These are phyloP conservation scores for Carlito syrichta DNA, from an alignment of 2,113 vertebrate species.

Conservation along the genomic window DNA sequence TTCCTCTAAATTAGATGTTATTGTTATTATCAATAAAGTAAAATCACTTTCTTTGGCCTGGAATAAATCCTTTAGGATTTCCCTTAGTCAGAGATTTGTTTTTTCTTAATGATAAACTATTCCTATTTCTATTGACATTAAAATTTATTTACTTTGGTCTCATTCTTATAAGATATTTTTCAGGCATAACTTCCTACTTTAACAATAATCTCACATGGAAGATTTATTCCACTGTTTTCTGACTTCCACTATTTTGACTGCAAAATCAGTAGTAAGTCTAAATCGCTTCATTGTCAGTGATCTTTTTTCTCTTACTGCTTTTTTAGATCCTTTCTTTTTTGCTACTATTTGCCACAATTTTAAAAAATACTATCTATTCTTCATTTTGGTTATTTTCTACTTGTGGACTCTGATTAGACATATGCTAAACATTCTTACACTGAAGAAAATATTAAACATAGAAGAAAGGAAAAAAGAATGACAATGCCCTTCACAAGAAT, in stretches of 20 bases:
- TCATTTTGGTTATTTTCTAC: not conserved
- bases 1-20: not conserved
- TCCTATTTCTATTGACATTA: not conserved
- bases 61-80: not conserved
- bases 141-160: not conserved
- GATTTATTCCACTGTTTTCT: not conserved
- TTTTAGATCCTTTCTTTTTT: not conserved
- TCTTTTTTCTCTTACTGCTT: not conserved
- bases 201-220: not conserved
- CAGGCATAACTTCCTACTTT: not conserved
- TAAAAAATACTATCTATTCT: not conserved
- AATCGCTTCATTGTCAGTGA: not conserved
- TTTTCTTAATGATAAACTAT: not conserved
- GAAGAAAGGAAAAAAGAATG: too few relatives aligned
- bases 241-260: not conserved
- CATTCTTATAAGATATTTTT: not conserved
- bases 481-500: too few relatives aligned
- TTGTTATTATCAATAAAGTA: not conserved
- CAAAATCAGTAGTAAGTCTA: not conserved
- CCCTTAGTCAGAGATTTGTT: not conserved
- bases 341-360: not conserved
- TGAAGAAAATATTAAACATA: too few relatives aligned
- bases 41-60: not conserved
- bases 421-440: not conserved
- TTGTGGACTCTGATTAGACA: not conserved